These are phyloP conservation scores for Ciconia maguari DNA, from an alignment of 2,113 vertebrate species.

Conservation along the genomic window DNA sequence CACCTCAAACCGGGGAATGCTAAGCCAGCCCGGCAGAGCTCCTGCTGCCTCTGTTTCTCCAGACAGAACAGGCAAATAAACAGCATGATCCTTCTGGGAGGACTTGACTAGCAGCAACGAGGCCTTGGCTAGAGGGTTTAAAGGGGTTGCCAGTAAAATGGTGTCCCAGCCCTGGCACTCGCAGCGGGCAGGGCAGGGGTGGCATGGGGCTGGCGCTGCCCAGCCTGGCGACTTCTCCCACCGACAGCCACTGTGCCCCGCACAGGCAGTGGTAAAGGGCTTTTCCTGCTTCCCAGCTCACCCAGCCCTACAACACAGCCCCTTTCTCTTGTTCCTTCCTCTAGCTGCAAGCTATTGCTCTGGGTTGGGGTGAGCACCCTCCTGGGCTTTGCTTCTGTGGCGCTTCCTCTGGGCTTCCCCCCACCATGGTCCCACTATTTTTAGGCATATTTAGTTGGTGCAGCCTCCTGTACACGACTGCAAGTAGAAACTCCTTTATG, in stretches of 20 bases:
- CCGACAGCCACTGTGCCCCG: not conserved
- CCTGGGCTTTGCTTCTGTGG: not conserved
- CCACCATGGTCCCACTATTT: not conserved
- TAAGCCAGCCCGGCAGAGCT: accelerated
- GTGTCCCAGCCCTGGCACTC: not conserved
- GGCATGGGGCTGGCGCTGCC: not conserved
- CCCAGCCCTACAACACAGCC: not conserved
- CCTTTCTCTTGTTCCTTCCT: not conserved
- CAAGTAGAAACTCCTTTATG: not conserved
- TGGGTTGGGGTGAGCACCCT: not conserved
- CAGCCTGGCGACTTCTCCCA: not conserved
- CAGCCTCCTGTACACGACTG: not conserved
- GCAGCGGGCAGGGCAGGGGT: not conserved
- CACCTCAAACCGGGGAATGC: not conserved
- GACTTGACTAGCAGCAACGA: not conserved
- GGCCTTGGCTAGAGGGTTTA: not conserved
- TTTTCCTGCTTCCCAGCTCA: not conserved
- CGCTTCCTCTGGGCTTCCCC: not conserved
- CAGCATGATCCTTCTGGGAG: not conserved
- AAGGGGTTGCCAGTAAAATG: not conserved
- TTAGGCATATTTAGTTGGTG: not conserved
- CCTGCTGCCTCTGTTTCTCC: not conserved
- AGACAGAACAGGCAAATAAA: not conserved
- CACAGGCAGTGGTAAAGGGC: not conserved
- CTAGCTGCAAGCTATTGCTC: not conserved